phyloP scores from a whole-genome alignment of 2,888 invertebrate species.

The Orchestes rusci region DNA sequence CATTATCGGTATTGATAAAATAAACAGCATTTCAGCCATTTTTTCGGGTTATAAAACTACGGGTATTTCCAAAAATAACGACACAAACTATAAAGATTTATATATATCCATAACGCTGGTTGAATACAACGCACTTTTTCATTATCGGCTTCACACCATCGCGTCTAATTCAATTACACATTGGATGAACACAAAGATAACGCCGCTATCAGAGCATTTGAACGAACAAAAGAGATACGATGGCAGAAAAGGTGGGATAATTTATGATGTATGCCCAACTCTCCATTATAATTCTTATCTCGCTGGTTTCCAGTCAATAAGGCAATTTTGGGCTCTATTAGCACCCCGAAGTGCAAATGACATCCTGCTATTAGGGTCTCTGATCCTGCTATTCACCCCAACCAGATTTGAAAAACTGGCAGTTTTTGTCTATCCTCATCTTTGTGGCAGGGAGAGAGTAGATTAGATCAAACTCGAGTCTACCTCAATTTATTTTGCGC shows the following conservation, averaged over 20 bases:
- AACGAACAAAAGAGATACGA: slow-evolving; percentile 31
- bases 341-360: slow-evolving; percentile 33
- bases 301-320: slow-evolving; percentile 43
- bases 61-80: no score
- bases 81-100: no score
- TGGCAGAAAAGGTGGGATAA: slow-evolving; percentile 31
- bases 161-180: slow-evolving; percentile 28
- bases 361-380: slow-evolving; percentile 24
- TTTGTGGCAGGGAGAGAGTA: no score
- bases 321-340: slow-evolving; percentile 40
- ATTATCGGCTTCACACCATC: slow-evolving; percentile 24
- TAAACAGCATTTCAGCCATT: no score
- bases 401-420: no score
- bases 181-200: slow-evolving; percentile 26
- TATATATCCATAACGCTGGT: no score
- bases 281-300: slow-evolving; percentile 39
- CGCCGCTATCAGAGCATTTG: slow-evolving; percentile 18
- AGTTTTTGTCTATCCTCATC: no score
- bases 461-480: no score
- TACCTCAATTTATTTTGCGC: no score
- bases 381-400: background rate
- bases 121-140: background rate
- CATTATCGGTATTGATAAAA: no score
- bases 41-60: no score
- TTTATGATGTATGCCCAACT: slow-evolving; percentile 29